Evolutionary conservation across 2,888 invertebrate genomes (phyloP).

Genomic region (Adelognathus sp.): DNA sequence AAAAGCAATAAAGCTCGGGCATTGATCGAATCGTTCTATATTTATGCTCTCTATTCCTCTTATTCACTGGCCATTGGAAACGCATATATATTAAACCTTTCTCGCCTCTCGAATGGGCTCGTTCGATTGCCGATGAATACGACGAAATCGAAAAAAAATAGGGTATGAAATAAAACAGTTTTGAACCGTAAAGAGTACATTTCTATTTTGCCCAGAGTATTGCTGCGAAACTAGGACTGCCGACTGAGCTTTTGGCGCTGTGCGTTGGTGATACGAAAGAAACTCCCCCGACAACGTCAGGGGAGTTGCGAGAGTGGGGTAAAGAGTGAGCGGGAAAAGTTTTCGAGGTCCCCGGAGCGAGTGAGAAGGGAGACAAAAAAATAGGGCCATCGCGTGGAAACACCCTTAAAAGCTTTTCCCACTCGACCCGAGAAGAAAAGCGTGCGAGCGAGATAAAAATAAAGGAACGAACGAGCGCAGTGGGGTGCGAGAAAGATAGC

Average conservation of each 20-base stretch:
- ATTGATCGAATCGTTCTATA: not conserved
- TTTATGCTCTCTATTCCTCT: not conserved
- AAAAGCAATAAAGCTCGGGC: slow-evolving; percentile 55
- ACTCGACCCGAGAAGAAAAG: slow-evolving; percentile 56
- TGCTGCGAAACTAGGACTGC: slow-evolving; percentile 9
- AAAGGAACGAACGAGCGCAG: not conserved
- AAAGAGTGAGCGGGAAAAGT: slow-evolving; percentile 53
- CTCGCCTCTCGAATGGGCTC: not conserved
- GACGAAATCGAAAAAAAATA: not conserved
- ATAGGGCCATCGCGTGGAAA: slow-evolving; percentile 54
- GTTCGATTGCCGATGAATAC: not conserved
- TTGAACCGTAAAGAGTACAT: not conserved
- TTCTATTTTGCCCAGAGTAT: not conserved
- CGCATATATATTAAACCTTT: slow-evolving; percentile 7
- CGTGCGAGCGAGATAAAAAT: slow-evolving; percentile 31
- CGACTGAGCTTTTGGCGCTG: not conserved
- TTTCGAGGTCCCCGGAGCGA: slow-evolving; percentile 46
- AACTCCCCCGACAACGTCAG: slow-evolving; percentile 15
- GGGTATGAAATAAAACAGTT: not conserved
- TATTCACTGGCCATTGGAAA: not conserved
- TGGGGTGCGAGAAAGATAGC: not conserved
- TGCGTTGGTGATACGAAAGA: not conserved
- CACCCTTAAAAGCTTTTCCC: slow-evolving; percentile 62
- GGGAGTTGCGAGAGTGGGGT: slow-evolving; percentile 14
- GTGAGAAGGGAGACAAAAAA: slow-evolving; percentile 51